Base-by-base conservation (phyloP, 2,888 invertebrate genomes). In the Sclerodermus sp. region DNA sequence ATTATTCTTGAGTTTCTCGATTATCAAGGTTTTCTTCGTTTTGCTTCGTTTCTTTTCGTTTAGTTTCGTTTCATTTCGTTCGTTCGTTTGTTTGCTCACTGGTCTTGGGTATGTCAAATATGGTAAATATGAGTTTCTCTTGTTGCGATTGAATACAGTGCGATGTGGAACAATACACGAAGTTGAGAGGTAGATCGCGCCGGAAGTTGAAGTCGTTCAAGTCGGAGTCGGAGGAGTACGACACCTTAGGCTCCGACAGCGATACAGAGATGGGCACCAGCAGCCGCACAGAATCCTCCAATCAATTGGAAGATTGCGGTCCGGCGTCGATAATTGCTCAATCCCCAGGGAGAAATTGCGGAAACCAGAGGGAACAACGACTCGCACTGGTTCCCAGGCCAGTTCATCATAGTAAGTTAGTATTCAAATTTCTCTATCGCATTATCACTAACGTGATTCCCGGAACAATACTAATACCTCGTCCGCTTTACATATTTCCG, bases 381-480 rank as follows among this genome's bases (percentile, higher is more conserved):
- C 71, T 81, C 59, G 80, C 81, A 60, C 77, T 81, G 45, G 80
- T 81, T 56, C 79, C 80, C 64, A 79, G 81, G 74, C 79, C 81
- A 72, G 74, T 73, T 74, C 82, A 82, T 79, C 82, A 82, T 79
- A 82, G 82, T 82, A 82, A 82, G 82, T 82, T 82, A 82, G 82
- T 82, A 82, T 81, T 81, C 78, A 69, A 75, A 77, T 75, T 70
- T 76, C 71, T 71, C 71, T 73, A 71, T 74, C 70, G 60, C 56
- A 58, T 51, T 48, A 64, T 58, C 49, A 54, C 53, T 54, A 14
- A 37, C 51, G 52, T 55, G 51, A 55, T 62, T 57, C 44, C 45
- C 57, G 51, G 56, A 53, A 45, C 57, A 57, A 23, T 23, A 23
- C 23, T 23, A 23, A 23, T 23, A 23, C 23, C 23, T 8, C 3